A percentile compares a stretch with the other conserved stretches of the same genome.
Evolutionary conservation across 2,888 invertebrate genomes (phyloP).

Genomic region (Pomacea canaliculata): DNA sequence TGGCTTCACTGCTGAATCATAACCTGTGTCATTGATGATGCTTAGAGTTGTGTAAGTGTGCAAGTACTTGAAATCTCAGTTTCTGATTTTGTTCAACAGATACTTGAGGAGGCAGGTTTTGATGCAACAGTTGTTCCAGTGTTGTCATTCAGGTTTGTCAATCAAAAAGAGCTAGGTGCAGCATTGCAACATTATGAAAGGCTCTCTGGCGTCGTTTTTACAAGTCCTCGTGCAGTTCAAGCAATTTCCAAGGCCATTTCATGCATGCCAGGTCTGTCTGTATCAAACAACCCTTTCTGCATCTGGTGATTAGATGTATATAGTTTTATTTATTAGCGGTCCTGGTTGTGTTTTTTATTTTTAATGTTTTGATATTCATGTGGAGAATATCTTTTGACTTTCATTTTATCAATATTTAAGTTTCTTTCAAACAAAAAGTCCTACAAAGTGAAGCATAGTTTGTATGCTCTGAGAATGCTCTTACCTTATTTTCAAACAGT

Average conservation of each 20-base stretch:
- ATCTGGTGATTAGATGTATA: neutral
- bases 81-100: neutral
- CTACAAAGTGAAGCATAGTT: too few species aligned
- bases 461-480: too few species aligned
- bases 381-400: too few species aligned
- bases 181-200: neutral
- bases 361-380: too few species aligned
- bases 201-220: neutral
- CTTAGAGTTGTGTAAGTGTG: too few species aligned
- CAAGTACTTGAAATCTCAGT: too few species aligned
- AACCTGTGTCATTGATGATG: neutral
- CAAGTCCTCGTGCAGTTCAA: conserved; percentile 10
- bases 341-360: too few species aligned
- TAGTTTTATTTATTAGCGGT: neutral
- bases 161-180: neutral
- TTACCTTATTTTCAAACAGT: too few species aligned
- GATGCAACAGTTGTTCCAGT: neutral
- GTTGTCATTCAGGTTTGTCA: conserved; percentile 1
- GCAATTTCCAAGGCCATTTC: neutral
- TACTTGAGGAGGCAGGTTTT: neutral
- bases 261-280: neutral
- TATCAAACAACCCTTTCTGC: too few species aligned
- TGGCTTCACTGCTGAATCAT: neutral
- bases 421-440: too few species aligned
- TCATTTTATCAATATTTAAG: too few species aligned